Conservation (phyloP, 2,797 vertebrate species). For the Capromys pilorides region DNA sequence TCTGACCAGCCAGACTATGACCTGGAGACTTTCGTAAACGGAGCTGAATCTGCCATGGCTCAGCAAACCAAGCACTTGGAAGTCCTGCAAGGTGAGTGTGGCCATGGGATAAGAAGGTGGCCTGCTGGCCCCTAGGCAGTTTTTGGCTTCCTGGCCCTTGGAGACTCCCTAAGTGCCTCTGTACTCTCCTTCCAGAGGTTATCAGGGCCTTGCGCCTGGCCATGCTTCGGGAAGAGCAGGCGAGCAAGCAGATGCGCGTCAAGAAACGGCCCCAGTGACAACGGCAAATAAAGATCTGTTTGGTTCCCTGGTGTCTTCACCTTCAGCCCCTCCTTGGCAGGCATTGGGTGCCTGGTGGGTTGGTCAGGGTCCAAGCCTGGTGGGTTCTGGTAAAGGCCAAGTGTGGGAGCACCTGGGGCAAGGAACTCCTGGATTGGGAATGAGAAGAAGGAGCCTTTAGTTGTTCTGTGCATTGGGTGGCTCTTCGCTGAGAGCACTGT, state of each 20-base stretch:
- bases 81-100: slow-evolving; percentile 80
- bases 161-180: not conserved
- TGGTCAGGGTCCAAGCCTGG: slow-evolving; percentile 15
- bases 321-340: slow-evolving; percentile 23
- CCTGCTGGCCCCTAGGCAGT: not conserved
- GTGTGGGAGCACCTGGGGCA: not conserved
- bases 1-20: slow-evolving; percentile 90
- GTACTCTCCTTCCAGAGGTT: slow-evolving; percentile 80
- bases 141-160: not conserved
- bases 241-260: slow-evolving; percentile 85
- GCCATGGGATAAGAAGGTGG: not conserved
- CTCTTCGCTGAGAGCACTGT: not conserved
- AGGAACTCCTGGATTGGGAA: slow-evolving; percentile 6
- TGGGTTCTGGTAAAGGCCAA: slow-evolving; percentile 41
- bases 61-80: slow-evolving; percentile 80
- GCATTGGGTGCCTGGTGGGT: not conserved
- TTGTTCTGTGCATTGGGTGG: not conserved
- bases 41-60: slow-evolving; percentile 80
- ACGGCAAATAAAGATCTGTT: slow-evolving; percentile 79
- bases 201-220: slow-evolving; percentile 84
- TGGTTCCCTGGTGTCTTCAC: slow-evolving; percentile 64
- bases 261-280: slow-evolving; percentile 81
- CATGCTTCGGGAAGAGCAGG: slow-evolving; percentile 88
- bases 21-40: slow-evolving; percentile 86
- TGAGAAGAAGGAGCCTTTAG: slow-evolving; percentile 7